A percentile compares a stretch with the other conserved stretches of the same genome.
phyloP scores from a whole-genome alignment of 2,113 vertebrate species.

The Dendropsophus ebraccatus region DNA sequence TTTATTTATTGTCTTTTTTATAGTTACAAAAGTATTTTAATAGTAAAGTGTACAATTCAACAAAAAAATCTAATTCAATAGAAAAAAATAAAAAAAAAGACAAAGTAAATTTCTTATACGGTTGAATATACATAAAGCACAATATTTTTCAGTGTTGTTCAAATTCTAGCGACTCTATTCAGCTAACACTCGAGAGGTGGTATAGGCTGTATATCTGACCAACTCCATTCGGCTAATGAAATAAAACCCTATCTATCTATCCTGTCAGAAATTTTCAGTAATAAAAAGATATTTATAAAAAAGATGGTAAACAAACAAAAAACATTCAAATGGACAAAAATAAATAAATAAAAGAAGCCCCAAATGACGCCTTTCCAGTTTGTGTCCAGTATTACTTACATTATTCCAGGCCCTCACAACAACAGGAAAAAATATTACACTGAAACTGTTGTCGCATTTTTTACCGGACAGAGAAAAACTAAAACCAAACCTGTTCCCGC shows the following conservation, averaged over 20 bases:
- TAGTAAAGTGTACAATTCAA: conserved; percentile 6
- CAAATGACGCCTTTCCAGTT: background rate
- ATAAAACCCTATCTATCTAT: too few species aligned
- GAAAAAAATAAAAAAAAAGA: background rate
- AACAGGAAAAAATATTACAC: background rate
- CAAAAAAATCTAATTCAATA: background rate
- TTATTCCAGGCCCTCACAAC: background rate
- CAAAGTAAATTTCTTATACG: background rate
- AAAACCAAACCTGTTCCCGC: background rate
- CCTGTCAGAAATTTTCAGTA: background rate
- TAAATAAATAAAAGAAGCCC: too few species aligned
- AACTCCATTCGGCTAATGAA: background rate
- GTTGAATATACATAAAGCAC: background rate
- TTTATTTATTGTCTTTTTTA: background rate
- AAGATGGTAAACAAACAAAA: background rate
- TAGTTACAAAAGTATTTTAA: background rate
- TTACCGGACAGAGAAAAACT: background rate
- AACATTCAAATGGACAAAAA: background rate
- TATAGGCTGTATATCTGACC: background rate
- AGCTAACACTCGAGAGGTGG: background rate
- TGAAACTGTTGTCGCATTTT: background rate
- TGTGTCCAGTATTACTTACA: background rate
- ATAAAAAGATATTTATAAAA: background rate
- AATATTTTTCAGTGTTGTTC: background rate
- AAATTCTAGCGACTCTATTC: background rate